Base-by-base conservation (phyloP, 2,113 vertebrate species). In the Rhynchomys soricoides region DNA sequence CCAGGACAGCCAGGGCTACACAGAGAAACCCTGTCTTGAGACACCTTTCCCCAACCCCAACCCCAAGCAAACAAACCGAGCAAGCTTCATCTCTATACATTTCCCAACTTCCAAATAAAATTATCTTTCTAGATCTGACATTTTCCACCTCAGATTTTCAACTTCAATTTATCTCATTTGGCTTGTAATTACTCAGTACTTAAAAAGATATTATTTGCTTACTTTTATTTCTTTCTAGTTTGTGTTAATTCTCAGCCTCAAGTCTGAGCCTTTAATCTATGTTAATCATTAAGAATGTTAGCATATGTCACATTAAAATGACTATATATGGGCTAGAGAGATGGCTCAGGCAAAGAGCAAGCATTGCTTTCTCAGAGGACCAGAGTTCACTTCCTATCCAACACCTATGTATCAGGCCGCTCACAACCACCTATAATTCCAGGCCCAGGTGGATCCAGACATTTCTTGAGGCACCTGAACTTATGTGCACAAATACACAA, bases 191-290 rank as follows among this genome's bases (percentile, higher is more conserved):
- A 95, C 48, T 59, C 79, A 8, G 10, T 86, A 86, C 40, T 66
- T 68, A 59, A 59, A 59, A 81, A 82, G 6, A 17, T 45, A 43
- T 74, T 86, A 7, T 86, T 97, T 94, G 24, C 71, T 55, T 24
- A 21, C 19, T 85, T 45, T 62, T 85, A n/a, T 95, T 95, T 91
- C 48, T 93, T 96, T 93, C n/a, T 62, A n/a, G 64, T 95, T 93
- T 86, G 3, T 93, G 15, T 71, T 90, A 45, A 68, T 96, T 96
- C 45, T 95, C 26, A 78, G 81, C 31, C 55, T 97, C 73, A 96
- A 81, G 93, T 57, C 77, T 92, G 82, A 93, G 55, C 88, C 95
- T 97, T 97, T 62, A 96, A 66, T 94, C 52, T 78, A 66, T 90
- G 62, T 45, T 75, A 95, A 70, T 93, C 48, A 91, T 64, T 48